A percentile compares a stretch with the other conserved stretches of the same genome.
Evolutionary conservation across 2,113 vertebrate genomes (phyloP).

Genomic region (Actinemys pallida): DNA sequence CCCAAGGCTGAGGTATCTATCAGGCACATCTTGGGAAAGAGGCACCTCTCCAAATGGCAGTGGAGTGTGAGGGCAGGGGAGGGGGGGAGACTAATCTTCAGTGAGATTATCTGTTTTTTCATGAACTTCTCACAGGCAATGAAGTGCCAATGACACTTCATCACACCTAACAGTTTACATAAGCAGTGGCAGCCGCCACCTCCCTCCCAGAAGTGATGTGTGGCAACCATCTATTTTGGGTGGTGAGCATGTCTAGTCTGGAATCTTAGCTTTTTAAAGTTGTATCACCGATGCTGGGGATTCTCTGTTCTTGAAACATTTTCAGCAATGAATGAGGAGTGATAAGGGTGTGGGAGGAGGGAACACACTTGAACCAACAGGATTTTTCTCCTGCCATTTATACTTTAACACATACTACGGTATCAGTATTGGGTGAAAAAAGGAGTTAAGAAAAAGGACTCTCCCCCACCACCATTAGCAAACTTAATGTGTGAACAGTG

Average conservation of each 20-base stretch:
- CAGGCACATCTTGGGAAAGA: background rate
- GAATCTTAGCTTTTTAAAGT: slow-evolving; percentile 23
- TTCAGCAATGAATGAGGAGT: background rate
- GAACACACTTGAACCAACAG: background rate
- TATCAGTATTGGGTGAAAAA: slow-evolving; percentile 16
- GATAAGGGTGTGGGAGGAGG: background rate
- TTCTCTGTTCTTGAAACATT: background rate
- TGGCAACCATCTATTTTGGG: background rate
- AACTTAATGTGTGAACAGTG: slow-evolving; percentile 55
- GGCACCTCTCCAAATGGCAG: background rate
- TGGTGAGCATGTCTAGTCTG: slow-evolving; percentile 9
- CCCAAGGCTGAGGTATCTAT: background rate
- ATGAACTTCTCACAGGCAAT: slow-evolving; percentile 15
- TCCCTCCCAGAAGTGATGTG: background rate
- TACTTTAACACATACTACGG: slow-evolving; percentile 51
- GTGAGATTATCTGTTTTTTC: background rate
- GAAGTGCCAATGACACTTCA: slow-evolving; percentile 16
- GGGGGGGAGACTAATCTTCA: background rate
- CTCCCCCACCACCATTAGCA: background rate
- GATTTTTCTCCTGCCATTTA: slow-evolving; percentile 45
- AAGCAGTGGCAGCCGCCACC: slow-evolving; percentile 5
- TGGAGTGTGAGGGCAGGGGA: background rate
- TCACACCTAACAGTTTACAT: slow-evolving; percentile 45
- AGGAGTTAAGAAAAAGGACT: background rate
- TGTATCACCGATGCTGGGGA: background rate